A percentile compares a stretch with the other conserved stretches of the same genome.
phyloP scores from a whole-genome alignment of 2,888 invertebrate genomes.

The Dolichomitus sp. region DNA sequence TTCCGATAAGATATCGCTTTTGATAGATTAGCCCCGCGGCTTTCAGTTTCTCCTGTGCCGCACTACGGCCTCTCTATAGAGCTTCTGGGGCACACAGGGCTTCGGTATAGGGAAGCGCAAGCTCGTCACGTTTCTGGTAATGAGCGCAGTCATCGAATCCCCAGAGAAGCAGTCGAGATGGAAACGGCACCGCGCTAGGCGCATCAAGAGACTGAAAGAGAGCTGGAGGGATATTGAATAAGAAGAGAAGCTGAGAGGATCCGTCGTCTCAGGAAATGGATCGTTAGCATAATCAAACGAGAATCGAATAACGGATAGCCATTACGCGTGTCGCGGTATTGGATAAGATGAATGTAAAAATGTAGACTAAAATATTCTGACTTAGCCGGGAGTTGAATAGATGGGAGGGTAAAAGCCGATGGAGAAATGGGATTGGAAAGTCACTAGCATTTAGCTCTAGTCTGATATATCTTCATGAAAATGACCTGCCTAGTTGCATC shows the following conservation, averaged over 20 bases:
- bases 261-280: slow-evolving; percentile 48
- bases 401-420: background rate
- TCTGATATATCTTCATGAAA: background rate
- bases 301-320: slow-evolving; percentile 59
- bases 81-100: slow-evolving; percentile 29
- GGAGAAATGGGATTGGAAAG: slow-evolving; percentile 5
- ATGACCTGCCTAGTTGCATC: background rate
- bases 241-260: slow-evolving; percentile 34
- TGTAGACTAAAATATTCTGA: slow-evolving; percentile 11
- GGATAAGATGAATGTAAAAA: slow-evolving; percentile 45
- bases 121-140: slow-evolving; percentile 64
- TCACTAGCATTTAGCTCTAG: background rate
- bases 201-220: slow-evolving; percentile 19
- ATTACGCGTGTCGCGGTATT: slow-evolving; percentile 32
- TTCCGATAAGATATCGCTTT: slow-evolving; percentile 60
- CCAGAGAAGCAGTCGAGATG: slow-evolving; percentile 29
- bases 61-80: slow-evolving; percentile 36
- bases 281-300: slow-evolving; percentile 65
- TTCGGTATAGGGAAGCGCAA: slow-evolving; percentile 42
- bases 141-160: slow-evolving; percentile 57
- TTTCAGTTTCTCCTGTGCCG: slow-evolving; percentile 53
- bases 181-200: slow-evolving; percentile 31
- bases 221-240: slow-evolving; percentile 22
- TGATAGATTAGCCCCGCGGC: slow-evolving; percentile 62
- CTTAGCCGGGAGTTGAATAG: slow-evolving; percentile 16